A percentile compares a stretch with the other conserved stretches of the same genome.
These are phyloP conservation scores for Acronicta leporina DNA, from an alignment of 2,888 invertebrate species.

Conservation along the genomic window DNA sequence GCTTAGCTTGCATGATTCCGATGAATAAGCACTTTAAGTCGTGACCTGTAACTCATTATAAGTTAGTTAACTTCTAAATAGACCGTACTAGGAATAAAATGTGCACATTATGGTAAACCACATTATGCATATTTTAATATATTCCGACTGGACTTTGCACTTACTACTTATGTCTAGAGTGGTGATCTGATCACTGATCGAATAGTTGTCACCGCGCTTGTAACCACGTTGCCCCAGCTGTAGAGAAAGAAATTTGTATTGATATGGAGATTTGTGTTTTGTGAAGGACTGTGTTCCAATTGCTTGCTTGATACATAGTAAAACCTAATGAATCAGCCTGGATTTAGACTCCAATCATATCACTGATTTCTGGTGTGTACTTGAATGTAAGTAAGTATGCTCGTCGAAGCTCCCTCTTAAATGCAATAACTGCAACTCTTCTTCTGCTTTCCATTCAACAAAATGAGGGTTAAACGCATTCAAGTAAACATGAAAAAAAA, in stretches of 20 bases:
- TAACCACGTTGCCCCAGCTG: not conserved
- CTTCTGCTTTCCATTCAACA: too few species aligned
- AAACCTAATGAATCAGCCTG: too few species aligned
- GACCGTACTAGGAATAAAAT: slow-evolving; percentile 32
- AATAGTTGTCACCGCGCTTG: not conserved
- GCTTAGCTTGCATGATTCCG: not conserved
- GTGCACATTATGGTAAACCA: slow-evolving; percentile 35
- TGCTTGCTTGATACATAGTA: too few species aligned
- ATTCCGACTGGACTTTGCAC: slow-evolving; percentile 37
- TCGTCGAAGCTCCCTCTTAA: too few species aligned
- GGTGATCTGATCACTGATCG: slow-evolving; percentile 7
- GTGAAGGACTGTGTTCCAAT: too few species aligned
- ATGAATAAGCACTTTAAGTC: slow-evolving; percentile 26
- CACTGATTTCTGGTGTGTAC: too few species aligned
- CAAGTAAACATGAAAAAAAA: too few species aligned
- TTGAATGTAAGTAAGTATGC: too few species aligned
- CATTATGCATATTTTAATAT: slow-evolving; percentile 30
- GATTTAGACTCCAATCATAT: too few species aligned
- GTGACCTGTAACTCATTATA: slow-evolving; percentile 29
- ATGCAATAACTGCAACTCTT: too few species aligned
- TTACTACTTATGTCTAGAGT: slow-evolving; percentile 11
- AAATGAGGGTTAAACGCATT: too few species aligned
- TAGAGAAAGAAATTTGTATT: not conserved
- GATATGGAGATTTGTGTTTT: not conserved
- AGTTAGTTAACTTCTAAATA: slow-evolving; percentile 29